Evolutionary conservation across 35 echinoderm and acorn worm species (phyloP), one percentile per base, ranked within the genome.

Genomic region (Nesometra sesokonis): DNA sequence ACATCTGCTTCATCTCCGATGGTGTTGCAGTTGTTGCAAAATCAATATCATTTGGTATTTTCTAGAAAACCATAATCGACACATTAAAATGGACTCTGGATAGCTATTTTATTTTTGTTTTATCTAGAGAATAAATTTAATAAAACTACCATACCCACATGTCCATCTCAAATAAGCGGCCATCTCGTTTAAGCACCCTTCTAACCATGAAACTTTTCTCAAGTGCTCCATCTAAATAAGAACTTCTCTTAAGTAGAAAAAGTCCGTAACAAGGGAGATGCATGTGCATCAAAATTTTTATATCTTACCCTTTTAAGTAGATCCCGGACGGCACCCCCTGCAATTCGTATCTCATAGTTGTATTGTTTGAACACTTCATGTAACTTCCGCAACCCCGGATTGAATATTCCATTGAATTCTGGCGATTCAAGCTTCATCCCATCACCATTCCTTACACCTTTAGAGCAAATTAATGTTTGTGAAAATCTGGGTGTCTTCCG

Each of bases 21-120:
- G 96, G 96, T 34, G 92, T 99, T 21, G 96, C 96, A 32, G 90
- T 99, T 47, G 96, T 94, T 32, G 96, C 96, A 90, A 99, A 99
- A 78, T 99, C 96, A 31, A 99, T 78, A 77, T 99, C 96, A 17
- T 99, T 36, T 0, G 96, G 96, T 85, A 92, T 84, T 81, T 94
- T 93, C 96, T 99, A 15, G 5, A 43, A 43, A 43, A 43, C 4
- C 15, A 43, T 7, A 43, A 7, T 43, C 15, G 38, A n/a, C n/a
- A n/a, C n/a, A n/a, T n/a, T n/a, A n/a, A n/a, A n/a, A n/a, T n/a
- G n/a, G n/a, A n/a, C n/a, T n/a, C n/a, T n/a, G n/a, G n/a, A n/a
- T n/a, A n/a, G n/a, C n/a, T n/a, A n/a, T n/a, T n/a, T n/a, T n/a
- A n/a, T n/a, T n/a, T n/a, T 8, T 5, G 23, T 5, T 8, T 8